Percentiles rank a stretch among this genome's conserved stretches.
These are phyloP conservation scores for Bagarius yarrelli DNA, from an alignment of 2,113 vertebrate genomes.

Conservation along the genomic window DNA sequence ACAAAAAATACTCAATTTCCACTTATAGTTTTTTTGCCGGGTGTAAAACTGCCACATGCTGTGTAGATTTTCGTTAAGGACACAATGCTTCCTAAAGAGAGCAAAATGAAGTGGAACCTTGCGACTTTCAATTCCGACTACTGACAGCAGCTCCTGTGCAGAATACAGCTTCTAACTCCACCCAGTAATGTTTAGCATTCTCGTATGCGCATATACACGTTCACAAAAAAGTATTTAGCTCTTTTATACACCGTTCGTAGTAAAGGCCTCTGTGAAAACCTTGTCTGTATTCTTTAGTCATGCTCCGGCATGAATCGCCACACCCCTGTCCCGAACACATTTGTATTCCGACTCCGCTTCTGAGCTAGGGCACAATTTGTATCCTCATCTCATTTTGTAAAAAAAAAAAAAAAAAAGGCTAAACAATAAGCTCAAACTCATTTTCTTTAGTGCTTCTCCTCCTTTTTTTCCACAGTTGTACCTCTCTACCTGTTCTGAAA, in stretches of 20 bases:
- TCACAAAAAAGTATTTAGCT: constrained; percentile 13
- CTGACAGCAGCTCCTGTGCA: neutral
- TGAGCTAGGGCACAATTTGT: constrained; percentile 60
- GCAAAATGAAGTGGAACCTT: constrained; percentile 32
- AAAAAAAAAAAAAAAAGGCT: constrained; percentile 41
- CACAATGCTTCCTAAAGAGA: constrained; percentile 22
- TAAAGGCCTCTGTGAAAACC: constrained; percentile 12
- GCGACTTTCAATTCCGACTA: neutral
- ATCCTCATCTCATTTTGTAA: constrained; percentile 57
- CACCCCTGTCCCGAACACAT: constrained; percentile 23
- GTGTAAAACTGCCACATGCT: constrained; percentile 14
- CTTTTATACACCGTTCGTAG: neutral
- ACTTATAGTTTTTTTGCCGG: constrained; percentile 22
- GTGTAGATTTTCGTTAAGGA: constrained; percentile 40
- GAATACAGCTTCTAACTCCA: neutral
- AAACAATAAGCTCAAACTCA: constrained; percentile 47
- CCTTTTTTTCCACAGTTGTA: constrained; percentile 26
- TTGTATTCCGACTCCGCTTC: constrained; percentile 47
- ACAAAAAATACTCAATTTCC: constrained; percentile 17
- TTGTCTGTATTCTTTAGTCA: constrained; percentile 10
- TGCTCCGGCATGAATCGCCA: constrained; percentile 26
- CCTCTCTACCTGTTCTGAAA: constrained; percentile 19
- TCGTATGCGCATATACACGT: neutral
- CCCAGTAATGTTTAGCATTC: neutral
- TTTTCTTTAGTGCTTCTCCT: constrained; percentile 47